phyloP scores from a whole-genome alignment of 2,113 vertebrate genomes.

The Engystomops pustulosus region DNA sequence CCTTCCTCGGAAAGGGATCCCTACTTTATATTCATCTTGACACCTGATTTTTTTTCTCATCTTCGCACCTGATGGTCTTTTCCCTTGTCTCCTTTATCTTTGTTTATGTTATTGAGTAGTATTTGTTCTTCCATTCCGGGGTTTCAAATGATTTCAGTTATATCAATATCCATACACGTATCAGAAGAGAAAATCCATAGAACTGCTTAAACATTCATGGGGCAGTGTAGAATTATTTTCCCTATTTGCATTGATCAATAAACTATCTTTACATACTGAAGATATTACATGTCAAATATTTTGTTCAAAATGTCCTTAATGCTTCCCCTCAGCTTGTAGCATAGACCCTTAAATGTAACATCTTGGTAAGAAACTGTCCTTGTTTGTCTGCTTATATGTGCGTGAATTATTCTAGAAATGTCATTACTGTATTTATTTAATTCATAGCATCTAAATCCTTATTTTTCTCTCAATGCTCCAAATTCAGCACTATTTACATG shows the following conservation, averaged over 20 bases:
- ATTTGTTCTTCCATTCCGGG: neutral
- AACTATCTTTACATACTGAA: neutral
- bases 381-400: constrained; percentile 26
- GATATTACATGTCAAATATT: constrained; percentile 1
- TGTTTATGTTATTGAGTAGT: neutral
- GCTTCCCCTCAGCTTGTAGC: neutral
- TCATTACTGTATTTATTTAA: constrained; percentile 47
- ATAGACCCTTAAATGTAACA: neutral
- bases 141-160: neutral
- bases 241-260: constrained; percentile 4
- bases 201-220: constrained; percentile 4
- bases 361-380: constrained; percentile 3
- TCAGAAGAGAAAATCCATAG: constrained; percentile 8
- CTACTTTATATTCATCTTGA: neutral
- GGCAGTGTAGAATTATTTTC: neutral
- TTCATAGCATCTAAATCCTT: constrained; percentile 47
- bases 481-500: constrained; percentile 36
- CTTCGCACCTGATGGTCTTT: neutral
- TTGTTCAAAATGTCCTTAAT: constrained; percentile 20
- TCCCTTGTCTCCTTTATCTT: neutral
- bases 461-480: constrained; percentile 3
- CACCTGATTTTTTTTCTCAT: too few species aligned
- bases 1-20: neutral
- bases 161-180: neutral
- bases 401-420: constrained; percentile 30